Evolutionary conservation across 1,140 invertebrate genomes (phyloP), one percentile per base, ranked within the genome.

Genomic region (Orussus abietinus): DNA sequence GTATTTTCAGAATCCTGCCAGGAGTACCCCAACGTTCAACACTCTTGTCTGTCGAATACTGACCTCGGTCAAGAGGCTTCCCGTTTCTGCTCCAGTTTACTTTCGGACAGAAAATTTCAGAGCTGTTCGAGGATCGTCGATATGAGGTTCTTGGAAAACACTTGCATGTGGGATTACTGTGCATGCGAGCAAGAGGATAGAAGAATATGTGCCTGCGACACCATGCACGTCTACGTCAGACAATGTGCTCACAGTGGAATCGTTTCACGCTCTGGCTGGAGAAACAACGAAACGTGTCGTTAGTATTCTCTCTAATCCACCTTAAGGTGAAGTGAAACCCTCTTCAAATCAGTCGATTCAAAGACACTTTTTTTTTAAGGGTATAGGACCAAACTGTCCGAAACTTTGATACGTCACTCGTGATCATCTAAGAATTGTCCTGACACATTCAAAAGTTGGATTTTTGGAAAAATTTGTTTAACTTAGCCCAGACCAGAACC

Each of bases 161-260:
- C 84, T 2, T 92, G 90, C 56, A 74, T 79, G 44, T 83, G 80
- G 69, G 88, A 92, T 59, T 90, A 84, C 60, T 91, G 86, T 57
- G 72, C 77, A n/a, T 88, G 88, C 49, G 57, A 64, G 5, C 57
- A 75, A 25, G 47, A 36, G 41, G 77, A 79, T 57, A 75, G 68
- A 3, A 76, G 76, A 29, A 76, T 76, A 32, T 92, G 89, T 55
- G 82, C 81, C 1, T 94, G 90, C 56, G 77, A 81, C 31, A 82
- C 85, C 2, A 77, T 91, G 34, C 78, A 83, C 3, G 84, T 89
- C 37, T 87, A 87, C 55, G 81, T 86, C 2, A 79, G 80, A 51
- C 85, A 88, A 47, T 93, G 90, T 57, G 66, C 74, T 6, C 75
- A 81, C 22, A 78, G 81, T 20, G 82, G 83, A 11, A 63, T 85